These are phyloP conservation scores for Syngnathoides biaculeatus DNA, from an alignment of 2,113 vertebrate genomes.

Conservation along the genomic window DNA sequence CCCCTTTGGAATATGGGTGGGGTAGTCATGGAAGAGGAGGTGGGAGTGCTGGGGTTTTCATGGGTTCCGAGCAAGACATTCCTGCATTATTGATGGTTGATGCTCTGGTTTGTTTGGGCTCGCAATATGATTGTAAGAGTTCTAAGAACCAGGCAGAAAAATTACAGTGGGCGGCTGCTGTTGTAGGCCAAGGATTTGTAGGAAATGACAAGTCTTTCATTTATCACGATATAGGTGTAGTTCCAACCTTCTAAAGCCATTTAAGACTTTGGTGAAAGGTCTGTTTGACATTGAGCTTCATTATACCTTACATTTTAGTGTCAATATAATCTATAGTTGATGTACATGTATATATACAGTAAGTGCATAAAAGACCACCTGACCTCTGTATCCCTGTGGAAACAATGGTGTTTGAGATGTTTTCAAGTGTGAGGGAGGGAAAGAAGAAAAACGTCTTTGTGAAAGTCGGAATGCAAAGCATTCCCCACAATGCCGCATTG, in stretches of 20 bases:
- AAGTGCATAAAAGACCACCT: conserved; percentile 20
- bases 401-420: conserved; percentile 37
- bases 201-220: conserved; percentile 10
- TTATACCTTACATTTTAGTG: conserved; percentile 6
- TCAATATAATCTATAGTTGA: not conserved
- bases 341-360: conserved; percentile 6
- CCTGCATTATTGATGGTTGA: conserved; percentile 74
- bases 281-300: conserved; percentile 3
- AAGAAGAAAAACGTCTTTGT: conserved; percentile 65
- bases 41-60: conserved; percentile 3
- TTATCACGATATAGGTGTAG: conserved; percentile 18
- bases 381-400: conserved; percentile 37
- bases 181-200: conserved; percentile 1
- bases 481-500: conserved; percentile 73
- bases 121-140: conserved; percentile 61
- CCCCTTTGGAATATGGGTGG: conserved; percentile 41
- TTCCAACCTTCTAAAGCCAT: conserved; percentile 5
- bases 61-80: conserved; percentile 57
- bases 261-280: conserved; percentile 2
- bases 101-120: conserved; percentile 70
- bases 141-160: conserved; percentile 53
- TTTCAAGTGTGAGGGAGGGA: conserved; percentile 58
- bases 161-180: conserved; percentile 28
- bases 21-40: conserved; percentile 7
- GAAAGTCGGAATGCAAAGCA: conserved; percentile 72